Base-by-base conservation (phyloP, 1,140 invertebrate species). In the Dryas iulia region DNA sequence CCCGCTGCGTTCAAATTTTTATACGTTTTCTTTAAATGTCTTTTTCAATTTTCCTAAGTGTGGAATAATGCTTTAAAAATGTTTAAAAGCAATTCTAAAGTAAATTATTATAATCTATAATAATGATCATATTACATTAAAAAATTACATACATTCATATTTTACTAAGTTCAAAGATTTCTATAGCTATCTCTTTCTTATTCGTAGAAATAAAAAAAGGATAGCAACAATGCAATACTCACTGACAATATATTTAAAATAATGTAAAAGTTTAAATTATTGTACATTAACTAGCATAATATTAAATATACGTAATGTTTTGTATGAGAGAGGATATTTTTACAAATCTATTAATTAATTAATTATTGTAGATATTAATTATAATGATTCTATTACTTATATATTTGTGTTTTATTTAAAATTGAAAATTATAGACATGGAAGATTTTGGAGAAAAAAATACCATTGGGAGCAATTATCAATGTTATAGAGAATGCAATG, bases 211-310 rank as follows among this genome's bases (percentile, higher is more conserved):
- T 25, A 33, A 25, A 57, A 31, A 33, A 56, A 28, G 39, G 28
- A 54, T 54, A 63, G 52, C 18, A 33, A 33, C n/a, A 24, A 1
- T 11, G 65, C 39, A 39, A 83, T 86, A 84, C 79, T 86, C 76
- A 61, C 67, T 82, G 73, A 59, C 72, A 69, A 76, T 63, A 61
- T 58, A 74, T 68, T 67, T 73, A 72, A 76, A 69, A 71, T 72
- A 69, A 79, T 67, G 67, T 70, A 31, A 54, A 63, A 54, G 26
- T 66, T 77, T 86, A 84, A 81, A 82, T 82, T 85, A 81, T 82
- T 86, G 82, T 86, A 87, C 65, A 86, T 82, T 79, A 61, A 61
- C 67, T 76, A 76, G 72, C 59, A 60, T 68, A 68, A 70, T 64
- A 61, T 18, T 47, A 47, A 47, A 64, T 66, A 69, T 58, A 64